phyloP scores from a whole-genome alignment of 1,140 invertebrate genomes.

The Watersipora subatra region DNA sequence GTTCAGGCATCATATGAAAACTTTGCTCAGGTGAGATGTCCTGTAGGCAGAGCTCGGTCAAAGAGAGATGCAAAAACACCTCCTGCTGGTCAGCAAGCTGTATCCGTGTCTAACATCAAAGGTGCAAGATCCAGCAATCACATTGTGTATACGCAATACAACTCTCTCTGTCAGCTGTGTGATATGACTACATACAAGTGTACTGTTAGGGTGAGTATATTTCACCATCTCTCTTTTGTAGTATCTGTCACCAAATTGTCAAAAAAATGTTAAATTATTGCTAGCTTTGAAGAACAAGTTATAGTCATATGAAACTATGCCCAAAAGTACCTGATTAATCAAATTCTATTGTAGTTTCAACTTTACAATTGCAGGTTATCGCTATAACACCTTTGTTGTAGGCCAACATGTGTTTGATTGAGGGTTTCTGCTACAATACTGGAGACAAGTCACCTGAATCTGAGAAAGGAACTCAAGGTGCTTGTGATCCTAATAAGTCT shows the following conservation, averaged over 20 bases:
- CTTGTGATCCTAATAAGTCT: neutral
- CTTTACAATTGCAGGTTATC: conserved; percentile 6
- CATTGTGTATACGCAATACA: neutral
- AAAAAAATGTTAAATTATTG: no score
- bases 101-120: neutral
- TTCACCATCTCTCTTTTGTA: no score
- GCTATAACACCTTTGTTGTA: conserved; percentile 3
- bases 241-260: no score
- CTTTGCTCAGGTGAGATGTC: neutral
- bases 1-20: neutral
- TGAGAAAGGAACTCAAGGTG: neutral
- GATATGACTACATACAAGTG: neutral
- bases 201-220: neutral
- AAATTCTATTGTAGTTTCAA: conserved; percentile 8
- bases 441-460: neutral
- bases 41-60: neutral
- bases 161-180: neutral
- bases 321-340: no score
- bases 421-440: neutral
- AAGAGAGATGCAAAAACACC: neutral
- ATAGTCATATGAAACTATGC: no score
- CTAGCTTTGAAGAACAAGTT: no score
- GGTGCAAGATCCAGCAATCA: neutral
- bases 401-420: neutral
- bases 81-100: neutral